A percentile compares a stretch with the other conserved stretches of the same genome.
phyloP scores from a whole-genome alignment of 2,797 vertebrate genomes.

The Phalanger gymnotis region DNA sequence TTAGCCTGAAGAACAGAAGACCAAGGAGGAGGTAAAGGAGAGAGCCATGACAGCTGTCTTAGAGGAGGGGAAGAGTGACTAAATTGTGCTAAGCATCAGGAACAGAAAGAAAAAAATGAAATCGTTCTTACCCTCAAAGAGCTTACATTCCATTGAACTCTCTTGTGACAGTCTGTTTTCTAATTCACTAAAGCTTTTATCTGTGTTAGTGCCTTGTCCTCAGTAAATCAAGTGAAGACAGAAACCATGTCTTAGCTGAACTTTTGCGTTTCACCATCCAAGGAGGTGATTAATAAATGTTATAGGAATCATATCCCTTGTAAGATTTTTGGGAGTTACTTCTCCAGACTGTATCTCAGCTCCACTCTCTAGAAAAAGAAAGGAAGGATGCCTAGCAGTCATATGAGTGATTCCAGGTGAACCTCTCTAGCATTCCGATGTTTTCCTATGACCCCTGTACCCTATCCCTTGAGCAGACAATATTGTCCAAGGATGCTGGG shows the following conservation, averaged over 20 bases:
- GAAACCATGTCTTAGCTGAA: not conserved
- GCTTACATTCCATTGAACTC: not conserved
- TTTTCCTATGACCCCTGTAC: too few species aligned
- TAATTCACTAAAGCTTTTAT: not conserved
- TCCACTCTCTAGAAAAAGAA: too few species aligned
- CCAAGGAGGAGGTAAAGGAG: too few species aligned
- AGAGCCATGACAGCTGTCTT: too few species aligned
- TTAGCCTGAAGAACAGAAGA: too few species aligned
- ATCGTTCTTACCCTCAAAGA: not conserved
- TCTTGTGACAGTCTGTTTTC: not conserved
- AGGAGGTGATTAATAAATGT: not conserved
- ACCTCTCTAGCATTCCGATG: too few species aligned
- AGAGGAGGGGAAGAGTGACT: too few species aligned
- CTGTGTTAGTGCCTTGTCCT: not conserved
- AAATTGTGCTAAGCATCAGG: not conserved
- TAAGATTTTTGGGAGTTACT: not conserved
- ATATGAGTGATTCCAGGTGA: too few species aligned
- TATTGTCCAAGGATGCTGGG: not conserved
- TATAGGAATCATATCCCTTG: not conserved
- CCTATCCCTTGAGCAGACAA: not conserved
- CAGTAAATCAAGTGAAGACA: not conserved
- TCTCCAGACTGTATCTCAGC: not conserved
- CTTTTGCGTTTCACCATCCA: not conserved
- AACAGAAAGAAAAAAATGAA: not conserved
- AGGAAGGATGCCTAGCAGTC: too few species aligned